These are phyloP conservation scores for Limnephilus marmoratus DNA, from an alignment of 2,888 invertebrate genomes.

Conservation along the genomic window DNA sequence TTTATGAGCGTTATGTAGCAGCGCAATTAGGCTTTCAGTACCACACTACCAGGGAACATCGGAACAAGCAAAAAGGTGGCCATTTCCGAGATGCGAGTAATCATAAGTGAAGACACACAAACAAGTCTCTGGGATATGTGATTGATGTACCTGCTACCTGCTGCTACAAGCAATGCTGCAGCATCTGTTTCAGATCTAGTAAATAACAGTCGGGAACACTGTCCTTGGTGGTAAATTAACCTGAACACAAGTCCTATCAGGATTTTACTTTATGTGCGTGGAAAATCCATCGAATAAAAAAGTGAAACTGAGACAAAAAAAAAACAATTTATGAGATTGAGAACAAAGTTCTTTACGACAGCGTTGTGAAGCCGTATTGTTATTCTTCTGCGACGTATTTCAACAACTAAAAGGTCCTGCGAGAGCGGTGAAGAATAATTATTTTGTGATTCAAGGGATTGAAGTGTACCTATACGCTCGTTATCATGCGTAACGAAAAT, in stretches of 20 bases:
- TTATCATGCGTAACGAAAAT: neutral
- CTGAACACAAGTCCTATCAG: neutral
- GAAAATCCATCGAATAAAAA: neutral
- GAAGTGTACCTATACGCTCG: neutral
- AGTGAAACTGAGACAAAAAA: neutral
- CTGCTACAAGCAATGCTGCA: neutral
- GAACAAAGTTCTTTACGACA: neutral
- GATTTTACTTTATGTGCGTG: neutral
- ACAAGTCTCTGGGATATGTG: neutral
- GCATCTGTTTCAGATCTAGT: neutral
- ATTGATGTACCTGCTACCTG: constrained; percentile 15
- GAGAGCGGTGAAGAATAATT: neutral
- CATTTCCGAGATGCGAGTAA: constrained; percentile 11
- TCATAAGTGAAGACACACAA: constrained; percentile 40
- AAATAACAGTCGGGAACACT: neutral
- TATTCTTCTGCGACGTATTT: neutral
- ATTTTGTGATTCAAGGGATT: neutral
- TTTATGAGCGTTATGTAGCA: constrained; percentile 2
- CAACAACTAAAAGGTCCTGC: no score
- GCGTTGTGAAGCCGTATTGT: neutral
- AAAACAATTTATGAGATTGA: neutral
- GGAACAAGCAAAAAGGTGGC: constrained; percentile 35
- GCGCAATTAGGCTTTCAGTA: constrained; percentile 36
- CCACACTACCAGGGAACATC: constrained; percentile 18
- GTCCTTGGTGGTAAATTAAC: neutral